A percentile compares a stretch with the other conserved stretches of the same genome.
Evolutionary conservation across 2,113 vertebrate species (phyloP).

Genomic region (Eudyptes chrysolophus): DNA sequence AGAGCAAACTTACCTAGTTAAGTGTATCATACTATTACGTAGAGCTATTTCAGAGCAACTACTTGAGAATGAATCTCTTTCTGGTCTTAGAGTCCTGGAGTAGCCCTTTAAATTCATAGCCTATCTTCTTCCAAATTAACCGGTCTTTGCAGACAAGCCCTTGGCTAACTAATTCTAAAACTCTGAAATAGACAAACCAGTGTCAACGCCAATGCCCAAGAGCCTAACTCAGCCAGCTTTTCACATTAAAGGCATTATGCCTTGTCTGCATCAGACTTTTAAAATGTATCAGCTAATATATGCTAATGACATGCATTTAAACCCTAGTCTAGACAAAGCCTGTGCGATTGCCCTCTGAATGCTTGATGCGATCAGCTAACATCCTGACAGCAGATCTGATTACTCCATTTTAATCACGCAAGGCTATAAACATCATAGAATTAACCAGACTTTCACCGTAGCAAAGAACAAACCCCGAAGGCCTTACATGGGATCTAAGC

Average conservation of each 20-base stretch:
- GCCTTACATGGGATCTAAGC: neutral
- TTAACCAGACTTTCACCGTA: neutral
- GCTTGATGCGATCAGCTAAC: neutral
- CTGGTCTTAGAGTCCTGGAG: neutral
- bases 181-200: constrained; percentile 6
- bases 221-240: constrained; percentile 34
- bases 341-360: constrained; percentile 36
- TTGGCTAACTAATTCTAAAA: constrained; percentile 27
- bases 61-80: neutral
- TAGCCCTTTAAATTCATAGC: constrained; percentile 36
- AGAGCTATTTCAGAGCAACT: neutral
- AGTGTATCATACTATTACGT: neutral
- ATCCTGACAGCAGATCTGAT: constrained; percentile 27
- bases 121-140: constrained; percentile 15
- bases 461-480: neutral
- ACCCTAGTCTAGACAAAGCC: constrained; percentile 57
- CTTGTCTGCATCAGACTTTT: constrained; percentile 21
- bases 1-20: neutral
- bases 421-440: neutral
- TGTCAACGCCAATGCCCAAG: neutral
- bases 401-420: neutral
- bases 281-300: constrained; percentile 54
- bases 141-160: constrained; percentile 21
- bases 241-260: constrained; percentile 33
- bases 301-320: constrained; percentile 49